phyloP scores from a whole-genome alignment of 2,113 vertebrate species.

The Lonchura striata region DNA sequence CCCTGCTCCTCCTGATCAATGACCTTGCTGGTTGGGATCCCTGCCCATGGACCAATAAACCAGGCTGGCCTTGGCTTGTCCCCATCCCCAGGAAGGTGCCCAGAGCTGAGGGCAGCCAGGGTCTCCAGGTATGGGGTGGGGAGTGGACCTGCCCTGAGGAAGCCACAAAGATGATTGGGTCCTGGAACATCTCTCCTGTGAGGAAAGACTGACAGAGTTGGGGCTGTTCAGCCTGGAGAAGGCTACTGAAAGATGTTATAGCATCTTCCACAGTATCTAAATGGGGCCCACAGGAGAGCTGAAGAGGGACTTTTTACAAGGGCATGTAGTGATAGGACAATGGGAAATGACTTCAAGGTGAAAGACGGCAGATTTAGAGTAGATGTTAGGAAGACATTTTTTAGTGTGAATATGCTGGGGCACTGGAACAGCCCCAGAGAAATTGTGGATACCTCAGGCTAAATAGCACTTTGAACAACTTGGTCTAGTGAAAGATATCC shows the following conservation, averaged over 20 bases:
- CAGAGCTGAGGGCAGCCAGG: rapidly evolving
- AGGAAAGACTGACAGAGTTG: not conserved
- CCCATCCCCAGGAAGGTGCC: not conserved
- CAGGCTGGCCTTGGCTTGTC: not conserved
- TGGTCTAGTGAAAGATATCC: not conserved
- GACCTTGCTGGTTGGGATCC: not conserved
- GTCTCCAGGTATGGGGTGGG: not conserved
- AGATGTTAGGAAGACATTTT: not conserved
- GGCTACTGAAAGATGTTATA: not conserved
- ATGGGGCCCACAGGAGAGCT: not conserved
- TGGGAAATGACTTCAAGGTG: not conserved
- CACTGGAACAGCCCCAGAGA: not conserved
- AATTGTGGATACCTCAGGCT: not conserved
- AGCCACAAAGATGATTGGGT: not conserved
- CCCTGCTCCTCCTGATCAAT: not conserved
- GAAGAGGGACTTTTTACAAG: not conserved
- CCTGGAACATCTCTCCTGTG: not conserved
- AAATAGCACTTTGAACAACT: not conserved
- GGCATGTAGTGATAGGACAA: not conserved
- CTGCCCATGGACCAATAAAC: not conserved
- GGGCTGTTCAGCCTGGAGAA: not conserved
- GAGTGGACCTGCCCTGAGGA: not conserved
- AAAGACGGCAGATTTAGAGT: not conserved
- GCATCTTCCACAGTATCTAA: not conserved
- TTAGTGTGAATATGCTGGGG: not conserved